phyloP scores from a whole-genome alignment of 2,888 invertebrate species.

The Dasypogon diadema region DNA sequence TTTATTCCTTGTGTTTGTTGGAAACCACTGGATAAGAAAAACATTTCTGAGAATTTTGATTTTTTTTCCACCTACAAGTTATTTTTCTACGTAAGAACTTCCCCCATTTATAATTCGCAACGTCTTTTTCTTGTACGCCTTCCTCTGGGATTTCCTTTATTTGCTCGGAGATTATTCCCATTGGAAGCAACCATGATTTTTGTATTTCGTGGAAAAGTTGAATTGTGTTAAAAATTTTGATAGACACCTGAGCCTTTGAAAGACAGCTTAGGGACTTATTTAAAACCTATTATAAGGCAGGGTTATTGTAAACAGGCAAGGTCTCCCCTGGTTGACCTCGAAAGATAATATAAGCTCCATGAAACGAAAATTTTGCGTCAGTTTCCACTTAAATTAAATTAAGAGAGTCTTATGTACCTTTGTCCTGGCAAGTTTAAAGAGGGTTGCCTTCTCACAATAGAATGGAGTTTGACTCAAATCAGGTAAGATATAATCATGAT shows the following conservation, averaged over 20 bases:
- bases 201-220: constrained; percentile 19
- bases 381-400: constrained; percentile 11
- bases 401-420: constrained; percentile 10
- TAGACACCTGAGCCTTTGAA: constrained; percentile 9
- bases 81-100: not conserved
- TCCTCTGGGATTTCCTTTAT: not conserved
- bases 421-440: not conserved
- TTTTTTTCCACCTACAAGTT: no score
- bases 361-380: not conserved
- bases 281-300: constrained; percentile 18
- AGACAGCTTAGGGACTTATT: constrained; percentile 5
- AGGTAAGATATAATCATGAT: no score
- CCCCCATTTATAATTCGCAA: not conserved
- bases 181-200: not conserved
- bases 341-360: constrained; percentile 1
- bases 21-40: not conserved
- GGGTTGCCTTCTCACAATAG: constrained; percentile 1
- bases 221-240: constrained; percentile 37
- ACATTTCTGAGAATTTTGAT: not conserved
- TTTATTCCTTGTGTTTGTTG: constrained; percentile 8
- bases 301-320: not conserved
- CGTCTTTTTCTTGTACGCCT: not conserved
- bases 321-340: constrained; percentile 10
- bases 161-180: not conserved
- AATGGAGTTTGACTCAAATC: not conserved